phyloP scores from a whole-genome alignment of 2,113 vertebrate species.

The Otocyon megalotis region DNA sequence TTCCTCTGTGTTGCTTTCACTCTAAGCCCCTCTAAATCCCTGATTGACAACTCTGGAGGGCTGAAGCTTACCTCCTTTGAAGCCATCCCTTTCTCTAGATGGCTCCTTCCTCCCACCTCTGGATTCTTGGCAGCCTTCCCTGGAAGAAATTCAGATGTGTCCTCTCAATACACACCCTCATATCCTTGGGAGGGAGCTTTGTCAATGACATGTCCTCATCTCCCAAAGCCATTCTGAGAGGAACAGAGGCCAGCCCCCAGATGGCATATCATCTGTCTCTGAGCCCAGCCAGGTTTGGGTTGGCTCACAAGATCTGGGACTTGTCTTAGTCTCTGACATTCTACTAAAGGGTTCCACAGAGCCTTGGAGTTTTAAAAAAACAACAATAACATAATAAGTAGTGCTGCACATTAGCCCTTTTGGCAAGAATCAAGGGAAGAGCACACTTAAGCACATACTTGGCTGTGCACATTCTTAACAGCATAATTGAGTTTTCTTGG shows the following conservation, averaged over 20 bases:
- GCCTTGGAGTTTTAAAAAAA: not conserved
- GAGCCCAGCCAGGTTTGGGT: constrained; percentile 19
- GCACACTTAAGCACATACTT: not conserved
- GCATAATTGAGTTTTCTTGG: constrained; percentile 23
- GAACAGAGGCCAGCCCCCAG: not conserved
- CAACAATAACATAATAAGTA: not conserved
- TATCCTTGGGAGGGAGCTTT: not conserved
- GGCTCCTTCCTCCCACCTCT: not conserved
- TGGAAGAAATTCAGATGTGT: not conserved
- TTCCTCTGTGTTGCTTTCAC: not conserved
- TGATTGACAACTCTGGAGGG: not conserved
- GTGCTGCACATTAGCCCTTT: not conserved
- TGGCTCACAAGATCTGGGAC: constrained; percentile 30
- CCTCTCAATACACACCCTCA: constrained; percentile 38
- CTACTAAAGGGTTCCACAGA: constrained; percentile 60
- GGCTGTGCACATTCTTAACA: not conserved
- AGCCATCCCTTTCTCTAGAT: not conserved
- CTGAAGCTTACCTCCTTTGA: not conserved
- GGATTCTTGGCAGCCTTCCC: not conserved
- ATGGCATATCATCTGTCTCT: not conserved
- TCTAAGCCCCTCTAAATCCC: not conserved
- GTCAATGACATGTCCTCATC: not conserved
- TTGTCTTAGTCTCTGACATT: constrained; percentile 57
- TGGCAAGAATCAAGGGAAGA: constrained; percentile 20
- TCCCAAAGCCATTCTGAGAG: constrained; percentile 25